phyloP scores from a whole-genome alignment of 1,140 invertebrate species.

The Leptestheria dahalacensis region DNA sequence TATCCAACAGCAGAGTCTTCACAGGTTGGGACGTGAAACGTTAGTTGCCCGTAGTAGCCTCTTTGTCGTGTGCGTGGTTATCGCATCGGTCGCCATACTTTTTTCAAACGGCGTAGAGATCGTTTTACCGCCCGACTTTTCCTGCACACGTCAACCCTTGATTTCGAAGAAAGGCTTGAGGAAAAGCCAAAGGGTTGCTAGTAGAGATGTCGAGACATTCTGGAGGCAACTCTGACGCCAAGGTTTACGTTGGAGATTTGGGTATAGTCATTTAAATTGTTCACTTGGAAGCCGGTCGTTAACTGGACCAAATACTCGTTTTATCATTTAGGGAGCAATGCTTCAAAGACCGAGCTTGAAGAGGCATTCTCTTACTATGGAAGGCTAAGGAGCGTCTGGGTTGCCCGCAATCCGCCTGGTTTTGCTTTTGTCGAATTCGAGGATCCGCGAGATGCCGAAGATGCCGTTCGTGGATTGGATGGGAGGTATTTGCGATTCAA shows the following conservation, averaged over 20 bases:
- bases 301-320: conserved; percentile 8
- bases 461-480: conserved; percentile 86
- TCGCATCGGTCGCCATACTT: no score
- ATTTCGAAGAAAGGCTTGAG: no score
- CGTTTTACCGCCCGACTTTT: no score
- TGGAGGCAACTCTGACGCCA: conserved; percentile 47
- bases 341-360: conserved; percentile 79
- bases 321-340: conserved; percentile 36
- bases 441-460: conserved; percentile 73
- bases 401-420: conserved; percentile 78
- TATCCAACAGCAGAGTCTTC: no score
- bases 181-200: no score
- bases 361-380: conserved; percentile 92
- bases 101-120: no score
- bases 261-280: conserved; percentile 33
- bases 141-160: no score
- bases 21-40: no score
- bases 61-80: no score
- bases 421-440: conserved; percentile 96
- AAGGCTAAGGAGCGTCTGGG: conserved; percentile 82
- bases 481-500: conserved; percentile 52
- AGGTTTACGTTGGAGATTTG: conserved; percentile 93
- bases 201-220: neutral
- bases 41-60: no score
- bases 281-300: neutral